phyloP scores from a whole-genome alignment of 2,888 invertebrate species.

The Spodoptera picta region DNA sequence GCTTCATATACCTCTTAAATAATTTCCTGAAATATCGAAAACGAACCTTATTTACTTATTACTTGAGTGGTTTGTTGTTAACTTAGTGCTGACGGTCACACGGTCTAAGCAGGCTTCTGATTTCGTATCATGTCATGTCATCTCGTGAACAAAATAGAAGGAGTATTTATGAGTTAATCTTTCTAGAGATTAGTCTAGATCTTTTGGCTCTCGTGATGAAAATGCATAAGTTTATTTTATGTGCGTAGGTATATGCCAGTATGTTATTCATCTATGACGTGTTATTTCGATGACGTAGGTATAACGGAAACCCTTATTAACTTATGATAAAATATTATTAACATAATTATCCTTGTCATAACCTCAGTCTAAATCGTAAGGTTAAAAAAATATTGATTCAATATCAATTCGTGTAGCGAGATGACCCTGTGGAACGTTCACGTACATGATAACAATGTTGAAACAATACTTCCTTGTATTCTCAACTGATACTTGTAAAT shows the following conservation, averaged over 20 bases:
- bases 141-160: neutral
- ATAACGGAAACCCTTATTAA: neutral
- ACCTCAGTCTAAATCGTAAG: slow-evolving; percentile 15
- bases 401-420: slow-evolving; percentile 49
- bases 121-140: slow-evolving; percentile 5
- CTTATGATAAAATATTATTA: slow-evolving; percentile 8
- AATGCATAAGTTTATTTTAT: too few relatives aligned
- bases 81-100: neutral
- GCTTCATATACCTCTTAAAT: slow-evolving; percentile 1
- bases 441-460: slow-evolving; percentile 53
- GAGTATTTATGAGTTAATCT: too few relatives aligned
- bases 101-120: slow-evolving; percentile 4
- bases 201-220: too few relatives aligned
- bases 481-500: slow-evolving; percentile 42
- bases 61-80: neutral
- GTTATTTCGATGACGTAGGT: too few relatives aligned
- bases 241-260: too few relatives aligned
- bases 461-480: slow-evolving; percentile 59
- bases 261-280: too few relatives aligned
- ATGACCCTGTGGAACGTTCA: slow-evolving; percentile 50
- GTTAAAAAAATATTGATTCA: slow-evolving; percentile 41
- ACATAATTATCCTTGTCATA: slow-evolving; percentile 29
- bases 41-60: slow-evolving; percentile 7
- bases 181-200: too few relatives aligned
- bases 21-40: slow-evolving; percentile 13